A percentile compares a stretch with the other conserved stretches of the same genome.
Conservation (phyloP, 2,888 invertebrate species). For the Brenthis hecate region DNA sequence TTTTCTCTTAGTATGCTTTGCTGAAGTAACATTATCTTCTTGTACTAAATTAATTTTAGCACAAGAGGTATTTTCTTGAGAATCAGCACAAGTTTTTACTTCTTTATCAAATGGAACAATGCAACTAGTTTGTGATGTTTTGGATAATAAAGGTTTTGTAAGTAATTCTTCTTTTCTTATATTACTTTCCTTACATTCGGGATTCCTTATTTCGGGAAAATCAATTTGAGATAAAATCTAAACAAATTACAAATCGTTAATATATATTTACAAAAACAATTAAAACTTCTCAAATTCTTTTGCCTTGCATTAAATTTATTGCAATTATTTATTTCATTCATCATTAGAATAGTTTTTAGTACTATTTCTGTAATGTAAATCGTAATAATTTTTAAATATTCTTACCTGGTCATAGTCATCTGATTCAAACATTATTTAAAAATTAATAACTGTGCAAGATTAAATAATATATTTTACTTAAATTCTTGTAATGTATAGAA, state of each 20-base stretch:
- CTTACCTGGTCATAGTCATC: constrained; percentile 74
- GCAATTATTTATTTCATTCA: no score
- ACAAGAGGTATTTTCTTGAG: background rate
- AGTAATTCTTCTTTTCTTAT: background rate
- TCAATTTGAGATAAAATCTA: constrained; percentile 73
- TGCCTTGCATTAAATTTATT: no score
- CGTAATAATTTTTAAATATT: background rate
- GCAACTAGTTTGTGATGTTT: background rate
- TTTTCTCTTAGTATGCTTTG: constrained; percentile 67
- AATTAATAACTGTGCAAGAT: background rate
- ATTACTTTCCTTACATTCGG: background rate
- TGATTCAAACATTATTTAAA: constrained; percentile 67
- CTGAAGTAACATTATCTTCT: constrained; percentile 43
- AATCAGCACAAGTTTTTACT: background rate
- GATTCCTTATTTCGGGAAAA: constrained; percentile 52
- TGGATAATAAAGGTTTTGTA: background rate
- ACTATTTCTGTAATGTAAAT: constrained; percentile 10
- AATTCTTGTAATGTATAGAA: no score
- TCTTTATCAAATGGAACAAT: background rate
- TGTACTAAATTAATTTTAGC: background rate
- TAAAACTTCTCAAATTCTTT: no score
- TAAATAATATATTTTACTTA: no score
- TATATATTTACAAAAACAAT: background rate
- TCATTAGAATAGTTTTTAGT: no score
- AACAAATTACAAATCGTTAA: constrained; percentile 33